Percentiles rank a stretch among this genome's conserved stretches.
These are phyloP conservation scores for Ataeniobius toweri DNA, from an alignment of 2,797 vertebrate genomes.

Conservation along the genomic window DNA sequence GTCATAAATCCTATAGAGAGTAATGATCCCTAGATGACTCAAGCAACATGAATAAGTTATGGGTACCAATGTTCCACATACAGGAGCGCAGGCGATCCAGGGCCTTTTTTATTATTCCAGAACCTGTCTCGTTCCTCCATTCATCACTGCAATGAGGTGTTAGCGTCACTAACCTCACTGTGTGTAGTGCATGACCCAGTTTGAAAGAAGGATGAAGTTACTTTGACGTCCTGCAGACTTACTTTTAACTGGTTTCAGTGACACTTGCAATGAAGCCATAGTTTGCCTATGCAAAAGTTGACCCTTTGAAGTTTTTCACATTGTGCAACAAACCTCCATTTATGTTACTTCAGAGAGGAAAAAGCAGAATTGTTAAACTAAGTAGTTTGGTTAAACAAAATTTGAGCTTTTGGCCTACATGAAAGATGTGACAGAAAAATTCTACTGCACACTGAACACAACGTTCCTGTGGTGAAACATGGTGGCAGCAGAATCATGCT, in stretches of 20 bases:
- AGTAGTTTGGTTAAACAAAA: not conserved
- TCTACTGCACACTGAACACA: not conserved
- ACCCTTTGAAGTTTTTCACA: not conserved
- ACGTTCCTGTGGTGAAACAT: not conserved
- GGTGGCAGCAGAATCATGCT: not conserved
- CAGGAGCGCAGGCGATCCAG: constrained; percentile 10
- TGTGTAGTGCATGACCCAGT: constrained; percentile 33
- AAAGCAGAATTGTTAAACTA: not conserved
- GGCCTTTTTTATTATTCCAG: constrained; percentile 55
- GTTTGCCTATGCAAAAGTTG: not conserved
- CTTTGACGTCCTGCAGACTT: constrained; percentile 15
- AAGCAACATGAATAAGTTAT: constrained; percentile 71
- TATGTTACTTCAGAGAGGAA: not conserved
- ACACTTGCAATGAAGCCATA: not conserved
- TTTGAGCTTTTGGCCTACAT: not conserved
- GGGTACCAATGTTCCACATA: constrained; percentile 48
- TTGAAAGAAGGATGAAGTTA: constrained; percentile 8
- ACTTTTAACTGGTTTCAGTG: not conserved
- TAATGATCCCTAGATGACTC: constrained; percentile 46
- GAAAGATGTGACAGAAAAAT: not conserved
- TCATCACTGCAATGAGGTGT: constrained; percentile 55
- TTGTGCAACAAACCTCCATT: not conserved
- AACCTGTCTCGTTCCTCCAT: constrained; percentile 37
- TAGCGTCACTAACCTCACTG: constrained; percentile 31
- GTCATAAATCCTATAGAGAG: constrained; percentile 61